Conservation (phyloP, 2,113 vertebrate genomes). For the Plotosus lineatus region DNA sequence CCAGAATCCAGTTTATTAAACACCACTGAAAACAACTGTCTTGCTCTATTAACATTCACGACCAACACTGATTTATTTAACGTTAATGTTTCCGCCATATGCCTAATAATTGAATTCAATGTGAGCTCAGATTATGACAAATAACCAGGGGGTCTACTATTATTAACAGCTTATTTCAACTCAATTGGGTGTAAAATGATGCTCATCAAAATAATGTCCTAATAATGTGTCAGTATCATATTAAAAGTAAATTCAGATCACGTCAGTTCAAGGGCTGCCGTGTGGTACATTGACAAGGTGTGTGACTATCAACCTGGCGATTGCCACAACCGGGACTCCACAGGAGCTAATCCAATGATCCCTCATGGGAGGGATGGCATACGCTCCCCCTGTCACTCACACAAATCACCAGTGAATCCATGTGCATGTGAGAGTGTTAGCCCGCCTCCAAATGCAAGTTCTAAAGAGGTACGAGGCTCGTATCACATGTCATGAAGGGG, state of each 20-base stretch:
- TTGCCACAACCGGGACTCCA: no score
- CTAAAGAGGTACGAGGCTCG: no score
- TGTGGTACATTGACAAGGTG: no score
- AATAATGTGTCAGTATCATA: not conserved
- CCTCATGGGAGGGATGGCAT: no score
- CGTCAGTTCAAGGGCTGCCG: not conserved
- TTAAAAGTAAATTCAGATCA: not conserved
- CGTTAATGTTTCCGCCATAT: not conserved
- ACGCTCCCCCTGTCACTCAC: no score
- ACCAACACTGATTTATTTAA: not conserved
- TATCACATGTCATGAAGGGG: no score
- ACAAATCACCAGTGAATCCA: no score
- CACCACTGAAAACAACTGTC: not conserved
- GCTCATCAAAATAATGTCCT: not conserved
- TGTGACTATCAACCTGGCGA: no score
- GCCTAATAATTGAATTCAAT: not conserved
- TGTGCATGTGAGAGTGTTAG: no score
- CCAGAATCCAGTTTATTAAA: constrained; percentile 14
- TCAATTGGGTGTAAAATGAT: not conserved
- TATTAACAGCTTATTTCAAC: not conserved
- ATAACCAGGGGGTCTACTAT: not conserved
- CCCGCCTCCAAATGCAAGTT: no score
- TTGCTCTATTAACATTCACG: not conserved
- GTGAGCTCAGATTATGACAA: not conserved
- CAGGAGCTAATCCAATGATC: no score